Evolutionary conservation across 1,140 invertebrate species (phyloP).

Genomic region (Glossosoma conforme): DNA sequence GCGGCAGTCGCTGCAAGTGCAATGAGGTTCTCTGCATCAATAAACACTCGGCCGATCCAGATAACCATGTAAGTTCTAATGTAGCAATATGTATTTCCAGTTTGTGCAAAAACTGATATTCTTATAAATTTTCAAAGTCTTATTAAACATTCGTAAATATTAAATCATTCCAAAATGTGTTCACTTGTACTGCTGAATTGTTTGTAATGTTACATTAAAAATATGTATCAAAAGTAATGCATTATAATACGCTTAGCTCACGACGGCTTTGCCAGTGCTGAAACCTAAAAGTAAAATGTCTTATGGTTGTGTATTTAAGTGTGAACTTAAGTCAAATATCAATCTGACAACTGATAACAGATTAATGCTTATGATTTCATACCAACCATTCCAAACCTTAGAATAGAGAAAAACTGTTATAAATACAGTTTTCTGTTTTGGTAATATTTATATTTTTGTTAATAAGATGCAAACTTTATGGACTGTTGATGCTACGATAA

Average conservation of each 20-base stretch:
- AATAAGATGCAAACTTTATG: too few species aligned
- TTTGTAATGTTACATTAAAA: background rate
- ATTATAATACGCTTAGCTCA: background rate
- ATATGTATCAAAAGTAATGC: background rate
- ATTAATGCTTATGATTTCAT: too few species aligned
- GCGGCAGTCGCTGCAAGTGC: constrained; percentile 52
- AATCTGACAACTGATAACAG: too few species aligned
- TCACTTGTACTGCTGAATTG: background rate
- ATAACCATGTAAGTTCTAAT: constrained; percentile 36
- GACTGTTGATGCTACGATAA: too few species aligned
- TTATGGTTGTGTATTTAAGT: too few species aligned
- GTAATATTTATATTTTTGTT: too few species aligned
- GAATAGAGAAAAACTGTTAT: too few species aligned
- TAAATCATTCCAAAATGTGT: background rate
- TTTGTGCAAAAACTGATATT: background rate
- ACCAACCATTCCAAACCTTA: too few species aligned
- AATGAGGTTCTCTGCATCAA: constrained; percentile 49
- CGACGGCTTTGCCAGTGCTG: too few species aligned
- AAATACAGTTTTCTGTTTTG: too few species aligned
- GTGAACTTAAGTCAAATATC: too few species aligned
- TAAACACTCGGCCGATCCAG: constrained; percentile 36
- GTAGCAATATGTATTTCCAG: background rate
- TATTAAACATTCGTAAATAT: background rate
- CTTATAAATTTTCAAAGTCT: background rate
- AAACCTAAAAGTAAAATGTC: too few species aligned